These are phyloP conservation scores for Portevinia maculata DNA, from an alignment of 2,888 invertebrate genomes.

Conservation along the genomic window DNA sequence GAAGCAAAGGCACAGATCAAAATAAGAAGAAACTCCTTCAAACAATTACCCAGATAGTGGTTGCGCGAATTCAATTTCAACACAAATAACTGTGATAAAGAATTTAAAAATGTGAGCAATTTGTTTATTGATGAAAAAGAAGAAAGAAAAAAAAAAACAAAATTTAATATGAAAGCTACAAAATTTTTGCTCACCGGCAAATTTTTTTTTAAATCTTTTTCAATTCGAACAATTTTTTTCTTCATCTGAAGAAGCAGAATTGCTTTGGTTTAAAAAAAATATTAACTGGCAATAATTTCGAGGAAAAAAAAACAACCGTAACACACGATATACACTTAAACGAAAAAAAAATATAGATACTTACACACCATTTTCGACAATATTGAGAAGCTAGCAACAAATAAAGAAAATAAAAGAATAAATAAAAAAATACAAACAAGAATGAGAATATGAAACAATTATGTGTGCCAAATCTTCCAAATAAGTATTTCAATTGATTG, in stretches of 20 bases:
- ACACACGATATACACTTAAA: slow-evolving; percentile 2
- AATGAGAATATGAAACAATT: slow-evolving; percentile 49
- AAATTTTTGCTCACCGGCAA: slow-evolving; percentile 66
- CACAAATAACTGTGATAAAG: slow-evolving; percentile 57
- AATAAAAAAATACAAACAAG: too few species aligned
- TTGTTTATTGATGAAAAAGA: slow-evolving; percentile 34
- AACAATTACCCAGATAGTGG: slow-evolving; percentile 19
- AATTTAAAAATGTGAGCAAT: slow-evolving; percentile 60
- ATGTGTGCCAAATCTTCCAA: slow-evolving; percentile 70
- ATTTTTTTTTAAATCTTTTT: slow-evolving; percentile 18
- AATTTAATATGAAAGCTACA: slow-evolving; percentile 14
- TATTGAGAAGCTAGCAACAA: slow-evolving; percentile 40
- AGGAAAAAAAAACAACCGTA: slow-evolving; percentile 12
- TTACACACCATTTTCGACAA: slow-evolving; percentile 42
- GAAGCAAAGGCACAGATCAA: slow-evolving; percentile 22
- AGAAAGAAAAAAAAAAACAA: slow-evolving; percentile 20
- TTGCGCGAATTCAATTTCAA: slow-evolving; percentile 37
- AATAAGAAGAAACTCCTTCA: slow-evolving; percentile 9
- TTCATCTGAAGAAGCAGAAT: slow-evolving; percentile 4
- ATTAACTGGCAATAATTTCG: slow-evolving; percentile 9
- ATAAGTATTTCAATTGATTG: slow-evolving; percentile 51
- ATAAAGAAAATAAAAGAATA: slow-evolving; percentile 15
- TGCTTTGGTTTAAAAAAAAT: slow-evolving; percentile 15
- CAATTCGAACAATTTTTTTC: neutral
- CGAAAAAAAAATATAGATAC: slow-evolving; percentile 18